A percentile compares a stretch with the other conserved stretches of the same genome.
Evolutionary conservation across 2,888 invertebrate genomes (phyloP).

Genomic region (Thera obeliscata): DNA sequence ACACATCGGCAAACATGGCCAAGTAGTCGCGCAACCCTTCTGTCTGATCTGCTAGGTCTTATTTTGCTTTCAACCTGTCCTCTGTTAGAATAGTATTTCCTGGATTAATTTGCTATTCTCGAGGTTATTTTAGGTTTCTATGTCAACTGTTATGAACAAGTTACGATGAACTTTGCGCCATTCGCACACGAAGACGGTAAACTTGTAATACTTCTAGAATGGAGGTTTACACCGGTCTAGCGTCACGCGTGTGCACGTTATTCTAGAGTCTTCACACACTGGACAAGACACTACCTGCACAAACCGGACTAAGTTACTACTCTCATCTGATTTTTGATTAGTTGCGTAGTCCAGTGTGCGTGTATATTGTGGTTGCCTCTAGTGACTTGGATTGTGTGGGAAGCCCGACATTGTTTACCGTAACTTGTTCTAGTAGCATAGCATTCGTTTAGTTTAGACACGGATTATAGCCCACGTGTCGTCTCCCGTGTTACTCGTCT

Average conservation of each 20-base stretch:
- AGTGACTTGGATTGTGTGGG: constrained; percentile 1
- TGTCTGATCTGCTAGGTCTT: constrained; percentile 82
- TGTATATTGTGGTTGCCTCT: neutral
- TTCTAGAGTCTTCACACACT: neutral
- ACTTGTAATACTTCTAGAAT: no score
- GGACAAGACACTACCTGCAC: neutral
- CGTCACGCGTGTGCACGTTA: neutral
- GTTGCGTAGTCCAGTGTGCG: neutral
- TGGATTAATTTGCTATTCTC: constrained; percentile 54
- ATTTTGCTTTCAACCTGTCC: constrained; percentile 78
- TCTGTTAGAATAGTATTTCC: constrained; percentile 74
- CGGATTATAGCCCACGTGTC: constrained; percentile 58
- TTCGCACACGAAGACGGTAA: constrained; percentile 1
- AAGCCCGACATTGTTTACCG: constrained; percentile 27
- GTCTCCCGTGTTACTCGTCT: constrained; percentile 62
- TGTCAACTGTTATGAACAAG: constrained; percentile 48
- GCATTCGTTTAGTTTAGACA: constrained; percentile 62
- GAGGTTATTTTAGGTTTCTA: constrained; percentile 42
- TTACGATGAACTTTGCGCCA: constrained; percentile 45
- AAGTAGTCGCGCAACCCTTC: constrained; percentile 83
- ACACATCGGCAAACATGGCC: constrained; percentile 80
- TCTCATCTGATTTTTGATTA: neutral
- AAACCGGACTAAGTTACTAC: neutral
- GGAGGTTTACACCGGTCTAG: no score
- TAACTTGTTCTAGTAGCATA: constrained; percentile 70